Base-by-base conservation (phyloP, 2,888 invertebrate genomes). In the Chydorus sphaericus region DNA sequence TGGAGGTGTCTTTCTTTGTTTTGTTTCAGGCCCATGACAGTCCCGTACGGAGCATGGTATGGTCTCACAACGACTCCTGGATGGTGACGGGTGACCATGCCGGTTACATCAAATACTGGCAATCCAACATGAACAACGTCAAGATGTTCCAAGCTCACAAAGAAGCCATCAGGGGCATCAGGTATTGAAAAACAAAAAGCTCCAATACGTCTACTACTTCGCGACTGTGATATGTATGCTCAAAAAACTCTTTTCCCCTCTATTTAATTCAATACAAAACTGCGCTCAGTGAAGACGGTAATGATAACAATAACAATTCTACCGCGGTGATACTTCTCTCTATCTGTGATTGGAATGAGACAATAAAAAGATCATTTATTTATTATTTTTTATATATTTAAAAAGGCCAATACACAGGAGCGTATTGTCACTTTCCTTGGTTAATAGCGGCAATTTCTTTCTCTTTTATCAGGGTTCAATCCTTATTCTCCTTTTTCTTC, bases 111-210 rank as follows among this genome's bases (percentile, higher is more conserved):
- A 99, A 99, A 69, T 99, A 99, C 75, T 99, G 98, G 98, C 98
- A 99, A 77, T 92, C 94, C 65, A 99, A 99, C 74, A 99, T 99
- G 98, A 99, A 99, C 77, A 98, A 98, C 76, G 98, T 99, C 58
- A 97, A 98, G 80, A 97, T 98, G 94, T 99, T 93, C 77, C 97
- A 97, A 63, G 98, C 97, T 57, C 98, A 99, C 74, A 97, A 98
- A 81, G 98, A 99, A 78, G 91, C 98, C 62, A 86, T 99, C 65
- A 82, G 98, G 73, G 96, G 96, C 75, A 86, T 98, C 78, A 89
- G 89, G 90, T 91, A 83, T 57, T 30, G 28, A 23, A 54, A 37
- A 33, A 29, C 23, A 50, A 20, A 50, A 30, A 31, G 28, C 33
- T 26, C 18, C 44, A 44, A 26, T n/a, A n/a, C n/a, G n/a, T n/a